Base-by-base conservation (phyloP, 2,113 vertebrate species). In the Scomber scombrus region DNA sequence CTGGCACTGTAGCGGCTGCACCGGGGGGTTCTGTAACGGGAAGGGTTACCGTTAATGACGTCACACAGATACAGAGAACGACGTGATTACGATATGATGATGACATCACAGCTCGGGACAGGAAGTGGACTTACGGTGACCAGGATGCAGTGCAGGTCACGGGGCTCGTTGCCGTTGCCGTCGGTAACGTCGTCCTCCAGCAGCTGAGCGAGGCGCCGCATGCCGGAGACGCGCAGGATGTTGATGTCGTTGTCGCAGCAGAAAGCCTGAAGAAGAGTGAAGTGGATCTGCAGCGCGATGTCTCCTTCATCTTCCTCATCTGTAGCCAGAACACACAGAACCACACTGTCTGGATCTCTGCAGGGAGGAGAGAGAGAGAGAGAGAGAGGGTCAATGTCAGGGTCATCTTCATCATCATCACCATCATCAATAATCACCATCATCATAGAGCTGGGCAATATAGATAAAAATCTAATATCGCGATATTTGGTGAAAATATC, bases 291-390 rank as follows among this genome's bases (percentile, higher is more conserved):
- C 71, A 99, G 89, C 0, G 97, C 97, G 19, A 97, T 95, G 78
- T 98, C 97, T 0, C 80, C 94, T 3, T 96, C 95, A 3, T 99
- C 96, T 62, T 98, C 97, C 71, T 96, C 96, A 0, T 99, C 97
- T 0, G 96, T 94, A 45, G 97, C 97, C 64, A 98, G 83, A 1
- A 98, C 81, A 77, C 97, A 99, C 60, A 99, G 89, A 2, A 98
- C 96, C 64, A 99, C 97, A 21, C 96, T 96, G 95, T 99, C 97
- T 0, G 97, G 97, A 87, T 98, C 97, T 5, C 97, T 98, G 93
- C 0, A 61, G 45, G 2, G 47, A 3, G 5, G 3, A 16, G 23
- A 26, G 23, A 26, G 23, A 23, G 23, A 2, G 23, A 3, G 23
- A 3, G 23, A 3, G 23, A 3, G 23, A 3, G 23, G 23, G 23